These are phyloP conservation scores for Nerophis lumbriciformis DNA, from an alignment of 2,113 vertebrate genomes.

Conservation along the genomic window DNA sequence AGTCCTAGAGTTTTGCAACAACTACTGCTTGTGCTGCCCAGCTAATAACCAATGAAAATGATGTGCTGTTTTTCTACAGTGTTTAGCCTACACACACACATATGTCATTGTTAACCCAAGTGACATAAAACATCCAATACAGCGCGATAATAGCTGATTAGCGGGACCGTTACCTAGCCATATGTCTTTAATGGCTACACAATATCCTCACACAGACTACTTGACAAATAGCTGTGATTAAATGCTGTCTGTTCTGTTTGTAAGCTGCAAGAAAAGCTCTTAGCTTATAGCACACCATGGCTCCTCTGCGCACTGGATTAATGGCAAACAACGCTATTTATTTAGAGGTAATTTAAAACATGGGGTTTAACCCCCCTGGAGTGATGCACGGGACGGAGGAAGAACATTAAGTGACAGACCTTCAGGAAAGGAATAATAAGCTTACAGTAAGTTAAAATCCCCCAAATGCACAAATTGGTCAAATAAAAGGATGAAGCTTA, in stretches of 20 bases:
- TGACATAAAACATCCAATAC: not conserved
- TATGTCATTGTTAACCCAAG: not conserved
- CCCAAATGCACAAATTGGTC: slow-evolving; percentile 66
- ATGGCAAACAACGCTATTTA: slow-evolving; percentile 74
- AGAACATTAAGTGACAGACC: slow-evolving; percentile 69
- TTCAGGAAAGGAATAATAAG: slow-evolving; percentile 66
- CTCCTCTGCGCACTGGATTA: slow-evolving; percentile 64
- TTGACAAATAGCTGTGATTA: slow-evolving; percentile 60
- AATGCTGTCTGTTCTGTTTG: slow-evolving; percentile 50
- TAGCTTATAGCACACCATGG: slow-evolving; percentile 47
- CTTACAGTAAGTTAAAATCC: slow-evolving; percentile 54
- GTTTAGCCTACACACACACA: not conserved
- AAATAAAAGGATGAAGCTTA: slow-evolving; percentile 60
- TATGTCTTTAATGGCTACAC: slow-evolving; percentile 37
- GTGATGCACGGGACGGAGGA: slow-evolving; percentile 56
- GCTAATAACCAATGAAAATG: not conserved
- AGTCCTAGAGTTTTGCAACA: not conserved
- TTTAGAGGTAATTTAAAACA: slow-evolving; percentile 66
- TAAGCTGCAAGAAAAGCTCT: slow-evolving; percentile 57
- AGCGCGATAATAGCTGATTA: slow-evolving; percentile 4
- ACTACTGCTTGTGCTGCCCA: not conserved
- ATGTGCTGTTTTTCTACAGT: not conserved
- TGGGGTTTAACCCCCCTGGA: slow-evolving; percentile 58
- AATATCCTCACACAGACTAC: slow-evolving; percentile 39
- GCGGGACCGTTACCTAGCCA: slow-evolving; percentile 20